These are phyloP conservation scores for Phrynocephalus forsythii DNA, from an alignment of 2,797 vertebrate species.

Conservation along the genomic window DNA sequence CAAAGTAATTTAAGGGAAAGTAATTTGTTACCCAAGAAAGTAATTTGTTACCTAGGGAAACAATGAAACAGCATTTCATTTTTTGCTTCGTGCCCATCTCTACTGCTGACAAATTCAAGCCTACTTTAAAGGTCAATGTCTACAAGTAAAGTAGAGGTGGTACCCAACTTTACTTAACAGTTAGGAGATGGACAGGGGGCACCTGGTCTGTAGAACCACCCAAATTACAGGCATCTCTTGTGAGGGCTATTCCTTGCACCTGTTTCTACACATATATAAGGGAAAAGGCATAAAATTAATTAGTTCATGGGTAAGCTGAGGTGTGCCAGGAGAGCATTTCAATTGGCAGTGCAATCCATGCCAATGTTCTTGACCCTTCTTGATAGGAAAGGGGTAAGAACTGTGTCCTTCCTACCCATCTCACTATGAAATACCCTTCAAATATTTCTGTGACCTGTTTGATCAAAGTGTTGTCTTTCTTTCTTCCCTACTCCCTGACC, in stretches of 20 bases:
- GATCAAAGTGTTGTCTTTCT: background rate
- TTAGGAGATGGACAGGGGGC: background rate
- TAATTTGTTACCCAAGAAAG: no score
- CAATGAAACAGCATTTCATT: no score
- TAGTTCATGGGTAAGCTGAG: background rate
- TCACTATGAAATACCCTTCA: background rate
- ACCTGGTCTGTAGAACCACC: background rate
- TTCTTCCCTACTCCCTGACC: background rate
- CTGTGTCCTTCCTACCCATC: background rate
- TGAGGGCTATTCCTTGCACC: background rate
- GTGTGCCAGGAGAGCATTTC: background rate
- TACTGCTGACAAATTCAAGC: background rate
- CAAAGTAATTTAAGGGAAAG: no score
- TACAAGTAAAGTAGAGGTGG: background rate
- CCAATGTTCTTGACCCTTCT: background rate
- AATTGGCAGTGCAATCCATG: background rate
- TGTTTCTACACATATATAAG: background rate
- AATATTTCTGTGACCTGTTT: background rate
- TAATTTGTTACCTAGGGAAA: no score
- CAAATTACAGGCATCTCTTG: background rate
- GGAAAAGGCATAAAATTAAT: background rate
- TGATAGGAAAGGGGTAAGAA: background rate
- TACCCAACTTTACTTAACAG: background rate
- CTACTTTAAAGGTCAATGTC: background rate
- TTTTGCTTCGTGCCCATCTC: no score